Base-by-base conservation (phyloP, 2,888 invertebrate species). In the Mycalesis mineus region DNA sequence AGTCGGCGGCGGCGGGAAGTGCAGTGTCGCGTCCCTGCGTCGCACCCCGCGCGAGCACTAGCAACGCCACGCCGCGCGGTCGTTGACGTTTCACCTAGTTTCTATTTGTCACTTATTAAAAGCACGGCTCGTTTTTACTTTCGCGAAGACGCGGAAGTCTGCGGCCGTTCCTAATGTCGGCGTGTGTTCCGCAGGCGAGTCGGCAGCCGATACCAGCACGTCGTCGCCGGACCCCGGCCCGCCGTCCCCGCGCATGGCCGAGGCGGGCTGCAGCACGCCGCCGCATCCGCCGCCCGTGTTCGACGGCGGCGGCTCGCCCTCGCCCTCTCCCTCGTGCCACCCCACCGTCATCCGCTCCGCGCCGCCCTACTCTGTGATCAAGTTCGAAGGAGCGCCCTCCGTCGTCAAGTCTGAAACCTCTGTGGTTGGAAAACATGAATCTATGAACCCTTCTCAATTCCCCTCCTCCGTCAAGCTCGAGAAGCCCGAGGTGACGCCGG, bases 131-230 rank as follows among this genome's bases (percentile, higher is more conserved):
- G 80, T 80, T 78, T 84, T 81, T 82, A 80, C 74, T 80, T 73
- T 70, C 60, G 65, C 67, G 68, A 61, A 64, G 61, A 70, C 68
- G 67, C 70, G 64, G 70, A 69, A 73, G 66, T 64, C 60, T 60
- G 51, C 67, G 65, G 58, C 65, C 71, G 64, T 78, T 69, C 62
- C 68, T 91, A 77, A 91, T 82, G 80, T 57, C 64, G 55, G 37
- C 58, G 60, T 67, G 78, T 87, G 80, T 80, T 73, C 71, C 70
- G 73, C 93, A 94, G 95, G 95, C 91, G 97, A 96, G 92, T 96
- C 96, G 84, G 95, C 96, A 91, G 96, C 96, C 84, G 97, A 97
- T 91, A 96, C 96, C 83, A 96, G 95, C 86, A 96, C 96, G 82
- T 96, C 96, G 82, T 97, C 96, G 81, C 96, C 96, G 84, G 96